Conservation (phyloP, 2,797 vertebrate species). For the Crenuchus spilurus region DNA sequence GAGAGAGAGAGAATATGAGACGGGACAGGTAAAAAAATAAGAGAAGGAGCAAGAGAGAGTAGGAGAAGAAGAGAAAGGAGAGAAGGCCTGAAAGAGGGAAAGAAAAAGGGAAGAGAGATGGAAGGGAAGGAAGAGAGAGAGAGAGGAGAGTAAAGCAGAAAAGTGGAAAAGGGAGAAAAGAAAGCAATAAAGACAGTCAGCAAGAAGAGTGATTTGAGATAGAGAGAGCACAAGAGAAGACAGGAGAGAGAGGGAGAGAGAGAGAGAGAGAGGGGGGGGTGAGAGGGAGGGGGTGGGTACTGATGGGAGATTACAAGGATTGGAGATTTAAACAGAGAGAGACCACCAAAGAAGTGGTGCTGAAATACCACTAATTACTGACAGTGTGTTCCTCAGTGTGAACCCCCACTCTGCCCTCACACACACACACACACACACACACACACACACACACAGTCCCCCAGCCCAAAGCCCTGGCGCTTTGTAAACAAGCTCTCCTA, state of each 20-base stretch:
- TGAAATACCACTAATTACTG: slow-evolving; percentile 94
- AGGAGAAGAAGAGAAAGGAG: slow-evolving; percentile 13
- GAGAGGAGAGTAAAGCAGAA: too few relatives aligned
- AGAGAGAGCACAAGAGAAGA: slow-evolving; percentile 14
- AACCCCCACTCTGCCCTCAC: slow-evolving; percentile 73
- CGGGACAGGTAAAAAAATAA: not conserved
- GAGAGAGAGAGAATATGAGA: not conserved
- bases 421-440: slow-evolving; percentile 48
- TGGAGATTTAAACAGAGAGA: slow-evolving; percentile 84
- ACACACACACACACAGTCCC: slow-evolving; percentile 61
- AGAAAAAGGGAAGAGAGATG: slow-evolving; percentile 24
- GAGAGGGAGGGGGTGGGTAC: slow-evolving; percentile 70
- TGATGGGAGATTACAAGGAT: slow-evolving; percentile 89
- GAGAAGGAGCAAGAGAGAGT: slow-evolving; percentile 63
- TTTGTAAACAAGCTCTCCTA: slow-evolving; percentile 94
- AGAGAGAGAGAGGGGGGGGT: slow-evolving; percentile 27
- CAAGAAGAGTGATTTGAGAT: slow-evolving; percentile 41
- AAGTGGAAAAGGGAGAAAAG: not conserved
- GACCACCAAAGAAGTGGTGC: slow-evolving; percentile 91
- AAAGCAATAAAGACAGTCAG: slow-evolving; percentile 27
- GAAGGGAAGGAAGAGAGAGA: slow-evolving; percentile 63
- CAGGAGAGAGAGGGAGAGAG: slow-evolving; percentile 22
- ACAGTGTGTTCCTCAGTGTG: slow-evolving; percentile 82
- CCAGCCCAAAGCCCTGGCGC: slow-evolving; percentile 75
- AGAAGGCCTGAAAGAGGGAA: not conserved